Base-by-base conservation (phyloP, 2,888 invertebrate species). In the Anagyrus pseudococci region DNA sequence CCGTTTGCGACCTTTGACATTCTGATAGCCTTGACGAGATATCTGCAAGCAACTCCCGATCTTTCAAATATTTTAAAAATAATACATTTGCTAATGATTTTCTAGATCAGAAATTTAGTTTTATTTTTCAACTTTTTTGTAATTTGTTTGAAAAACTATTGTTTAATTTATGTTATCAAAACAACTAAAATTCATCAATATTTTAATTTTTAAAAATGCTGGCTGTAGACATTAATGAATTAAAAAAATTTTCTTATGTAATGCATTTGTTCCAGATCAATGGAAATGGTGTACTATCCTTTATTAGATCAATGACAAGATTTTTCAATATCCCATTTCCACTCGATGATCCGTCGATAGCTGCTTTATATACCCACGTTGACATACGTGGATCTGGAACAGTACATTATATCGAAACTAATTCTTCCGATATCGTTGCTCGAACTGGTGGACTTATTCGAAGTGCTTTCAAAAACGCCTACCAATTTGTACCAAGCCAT, bases 271-370 rank as follows among this genome's bases (percentile, higher is more conserved):
- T 80, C 8, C 84, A 97, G 97, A 90, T 97, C 62, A 96, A 96
- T 81, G 89, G 90, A 75, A 95, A 93, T 82, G 97, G 97, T 48
- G 86, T 96, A 17, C 79, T 97, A 33, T 93, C 96, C 6, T 96
- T 97, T 78, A 86, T 91, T 76, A 89, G 92, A n/a, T 92, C 95
- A 71, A 90, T 96, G 68, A 88, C 93, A 7, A 86, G 87, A 54
- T 97, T 94, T 79, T 85, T 93, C 74, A 95, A 95, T 79, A 88
- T 92, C 33, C 91, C 95, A 74, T 94, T 96, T 78, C 95, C 96
- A 0, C 83, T 95, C 71, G 93, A 91, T 67, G 94, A 94, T 79
- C 92, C 96, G 0, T 87, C 93, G 1, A 93, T 98, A 71, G 93
- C 96, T 0, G 93, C 93, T 0, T 90, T 96, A 72, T 95, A 97